Percentiles rank a stretch among this genome's conserved stretches.
phyloP scores from a whole-genome alignment of 2,888 invertebrate species.

The Euclidia mi region DNA sequence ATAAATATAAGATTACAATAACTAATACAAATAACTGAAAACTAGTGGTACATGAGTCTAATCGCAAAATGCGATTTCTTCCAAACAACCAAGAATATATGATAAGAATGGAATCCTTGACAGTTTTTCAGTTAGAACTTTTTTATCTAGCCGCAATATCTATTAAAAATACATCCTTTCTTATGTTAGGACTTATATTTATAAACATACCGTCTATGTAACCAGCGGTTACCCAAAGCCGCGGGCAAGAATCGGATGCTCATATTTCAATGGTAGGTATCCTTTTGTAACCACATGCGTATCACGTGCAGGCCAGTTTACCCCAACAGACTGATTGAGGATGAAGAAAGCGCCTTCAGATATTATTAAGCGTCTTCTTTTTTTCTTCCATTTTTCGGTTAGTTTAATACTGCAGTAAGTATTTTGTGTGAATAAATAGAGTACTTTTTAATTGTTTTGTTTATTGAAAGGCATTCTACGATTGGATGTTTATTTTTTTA shows the following conservation, averaged over 20 bases:
- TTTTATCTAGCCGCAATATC: no score
- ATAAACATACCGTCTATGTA: not conserved
- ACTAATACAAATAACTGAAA: no score
- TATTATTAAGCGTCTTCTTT: constrained; percentile 40
- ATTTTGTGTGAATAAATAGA: not conserved
- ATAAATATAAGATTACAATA: no score
- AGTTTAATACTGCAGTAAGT: constrained; percentile 31
- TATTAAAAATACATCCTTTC: no score
- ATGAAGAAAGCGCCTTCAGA: constrained; percentile 55
- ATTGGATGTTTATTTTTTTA: no score
- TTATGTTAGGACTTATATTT: not conserved
- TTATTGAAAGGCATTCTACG: no score
- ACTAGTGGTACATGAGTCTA: no score
- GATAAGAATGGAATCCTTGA: no score
- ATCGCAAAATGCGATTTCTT: no score
- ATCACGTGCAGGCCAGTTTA: constrained; percentile 66
- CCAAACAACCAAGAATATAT: no score
- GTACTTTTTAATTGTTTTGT: not conserved
- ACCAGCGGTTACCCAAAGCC: constrained; percentile 15
- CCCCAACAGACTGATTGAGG: constrained; percentile 65
- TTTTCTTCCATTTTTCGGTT: constrained; percentile 38
- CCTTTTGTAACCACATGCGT: constrained; percentile 56
- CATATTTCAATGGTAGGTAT: constrained; percentile 48
- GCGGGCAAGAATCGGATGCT: constrained; percentile 31
- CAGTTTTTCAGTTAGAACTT: no score